Base-by-base conservation (phyloP, 2,797 vertebrate genomes). In the Poliocrania exsul region DNA sequence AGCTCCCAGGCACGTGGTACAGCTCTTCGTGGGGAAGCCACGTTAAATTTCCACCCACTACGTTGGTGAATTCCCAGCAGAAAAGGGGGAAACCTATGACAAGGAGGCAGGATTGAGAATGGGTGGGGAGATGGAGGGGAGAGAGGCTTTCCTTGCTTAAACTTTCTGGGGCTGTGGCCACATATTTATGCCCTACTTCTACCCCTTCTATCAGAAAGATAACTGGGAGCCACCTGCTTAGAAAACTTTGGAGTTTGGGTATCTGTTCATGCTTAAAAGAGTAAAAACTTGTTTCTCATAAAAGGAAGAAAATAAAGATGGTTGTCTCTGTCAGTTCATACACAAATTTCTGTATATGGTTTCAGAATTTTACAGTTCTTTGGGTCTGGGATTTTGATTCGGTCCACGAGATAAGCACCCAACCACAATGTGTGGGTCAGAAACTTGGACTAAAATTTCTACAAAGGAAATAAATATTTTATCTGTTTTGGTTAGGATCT, bases 151-250 rank as follows among this genome's bases (percentile, higher is more conserved):
- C 11, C 8, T 31, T 42, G 11, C 16, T 47, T 26, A 26, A 69
- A 10, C 6, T 42, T 37, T 25, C 29, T 50, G n/a, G 9, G 23
- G 5, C 53, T 29, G 35, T 25, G 40, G 19, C 37, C 14, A 5
- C 23, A 13, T 1, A 4, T 23, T 49, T 35, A 10, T 26, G 23
- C 1, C 1, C 12, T 8, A 2, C 10, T 73, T n/a, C n/a, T 53
- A 10, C n/a, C 6, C 9, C 3, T 38, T 28, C 60, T 31, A 73
- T 29, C 24, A 49, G 44, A 29, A 82, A 38, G 13, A 2, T 50
- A 9, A 20, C 15, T 46, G 31, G n/a, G 75, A 78, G 38, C 7
- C 21, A 33, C 29, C 17, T 69, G n/a, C 42, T 57, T 53, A 29
- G 31, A 64, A 74, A 86, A 42, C 16, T 35, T 61, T 4, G 23